phyloP scores from a whole-genome alignment of 2,113 vertebrate species.

The Haemorhous mexicanus region DNA sequence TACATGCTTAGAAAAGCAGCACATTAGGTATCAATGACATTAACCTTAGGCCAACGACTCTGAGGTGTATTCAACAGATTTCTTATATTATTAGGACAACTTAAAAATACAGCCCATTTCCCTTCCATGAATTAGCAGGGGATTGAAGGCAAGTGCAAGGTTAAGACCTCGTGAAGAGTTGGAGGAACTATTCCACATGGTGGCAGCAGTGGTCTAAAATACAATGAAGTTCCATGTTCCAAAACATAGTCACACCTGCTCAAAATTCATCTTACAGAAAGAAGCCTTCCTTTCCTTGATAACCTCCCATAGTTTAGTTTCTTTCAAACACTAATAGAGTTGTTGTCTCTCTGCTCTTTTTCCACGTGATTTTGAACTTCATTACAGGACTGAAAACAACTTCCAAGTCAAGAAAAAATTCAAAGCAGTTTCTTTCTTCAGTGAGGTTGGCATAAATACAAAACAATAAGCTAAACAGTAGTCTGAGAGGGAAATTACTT shows the following conservation, averaged over 20 bases:
- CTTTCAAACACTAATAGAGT: neutral
- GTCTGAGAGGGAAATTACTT: neutral
- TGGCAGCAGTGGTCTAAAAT: constrained; percentile 53
- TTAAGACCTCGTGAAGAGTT: neutral
- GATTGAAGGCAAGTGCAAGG: neutral
- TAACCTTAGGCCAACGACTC: neutral
- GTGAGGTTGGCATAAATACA: neutral
- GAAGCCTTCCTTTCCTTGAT: neutral
- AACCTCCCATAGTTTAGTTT: neutral
- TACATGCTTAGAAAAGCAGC: neutral
- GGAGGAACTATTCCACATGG: constrained; percentile 36
- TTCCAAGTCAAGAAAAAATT: neutral
- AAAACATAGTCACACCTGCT: neutral
- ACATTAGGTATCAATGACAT: neutral
- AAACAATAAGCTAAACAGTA: neutral
- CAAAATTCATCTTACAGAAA: neutral
- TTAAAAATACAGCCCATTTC: neutral
- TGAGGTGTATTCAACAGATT: neutral
- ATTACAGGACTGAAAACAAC: neutral
- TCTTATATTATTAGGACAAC: neutral
- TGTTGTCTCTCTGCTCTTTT: neutral
- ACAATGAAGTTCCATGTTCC: neutral
- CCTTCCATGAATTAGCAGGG: neutral
- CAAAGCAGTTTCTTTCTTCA: neutral
- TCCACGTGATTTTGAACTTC: neutral